Conservation (phyloP, 30 jellyfish, hydroid and myxozoan genomes). For the Hydractinia echinata region DNA sequence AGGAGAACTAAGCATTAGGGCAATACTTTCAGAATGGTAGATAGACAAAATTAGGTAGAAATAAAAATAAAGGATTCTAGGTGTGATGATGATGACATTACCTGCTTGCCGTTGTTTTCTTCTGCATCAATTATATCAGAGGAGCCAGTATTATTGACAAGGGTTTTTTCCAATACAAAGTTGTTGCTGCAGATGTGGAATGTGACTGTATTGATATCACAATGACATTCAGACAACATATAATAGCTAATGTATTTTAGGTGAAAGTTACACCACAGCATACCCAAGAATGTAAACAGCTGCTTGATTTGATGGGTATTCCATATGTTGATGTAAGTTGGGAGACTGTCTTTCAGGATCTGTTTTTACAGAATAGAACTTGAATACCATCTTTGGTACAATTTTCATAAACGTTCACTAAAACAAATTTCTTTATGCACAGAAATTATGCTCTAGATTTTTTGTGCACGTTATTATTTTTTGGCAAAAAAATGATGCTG, state of each 20-base stretch:
- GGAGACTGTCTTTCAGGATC: background rate
- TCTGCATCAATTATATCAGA: too few relatives aligned
- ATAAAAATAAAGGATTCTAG: too few relatives aligned
- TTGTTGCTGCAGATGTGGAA: too few relatives aligned
- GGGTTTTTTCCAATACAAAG: too few relatives aligned
- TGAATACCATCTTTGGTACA: background rate
- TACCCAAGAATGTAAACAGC: conserved; percentile 67
- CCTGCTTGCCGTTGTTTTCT: too few relatives aligned
- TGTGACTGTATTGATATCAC: too few relatives aligned
- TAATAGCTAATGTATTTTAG: conserved; percentile 25
- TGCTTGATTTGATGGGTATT: conserved; percentile 64
- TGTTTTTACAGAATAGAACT: background rate
- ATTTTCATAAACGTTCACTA: background rate
- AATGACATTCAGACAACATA: conserved; percentile 4
- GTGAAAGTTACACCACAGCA: conserved; percentile 87
- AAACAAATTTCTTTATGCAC: background rate
- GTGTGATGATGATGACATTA: too few relatives aligned
- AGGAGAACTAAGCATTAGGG: too few relatives aligned
- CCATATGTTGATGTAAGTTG: conserved; percentile 66
- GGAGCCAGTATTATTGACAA: too few relatives aligned
- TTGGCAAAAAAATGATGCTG: background rate
- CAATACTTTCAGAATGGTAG: too few relatives aligned
- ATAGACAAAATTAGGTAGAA: too few relatives aligned
- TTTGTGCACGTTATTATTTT: background rate
- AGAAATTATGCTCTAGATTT: background rate